Percentiles rank a stretch among this genome's conserved stretches.
Evolutionary conservation across 1,140 invertebrate genomes (phyloP).

Genomic region (Pollicipes pollicipes): DNA sequence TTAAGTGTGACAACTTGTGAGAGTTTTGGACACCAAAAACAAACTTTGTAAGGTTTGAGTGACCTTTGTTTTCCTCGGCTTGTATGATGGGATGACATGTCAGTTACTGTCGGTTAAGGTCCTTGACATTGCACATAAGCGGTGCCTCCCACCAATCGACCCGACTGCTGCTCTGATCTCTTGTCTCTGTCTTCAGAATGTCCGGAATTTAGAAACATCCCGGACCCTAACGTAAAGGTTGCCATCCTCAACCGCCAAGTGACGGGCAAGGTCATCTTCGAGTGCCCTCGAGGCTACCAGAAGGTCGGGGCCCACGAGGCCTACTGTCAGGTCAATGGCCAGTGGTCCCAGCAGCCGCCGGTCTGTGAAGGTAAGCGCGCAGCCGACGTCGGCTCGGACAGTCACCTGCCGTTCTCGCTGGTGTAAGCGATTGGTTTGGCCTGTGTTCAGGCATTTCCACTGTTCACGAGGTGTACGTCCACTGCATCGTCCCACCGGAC

Average conservation of each 20-base stretch:
- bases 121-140: no score
- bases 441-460: no score
- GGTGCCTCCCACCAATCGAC: no score
- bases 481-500: no score
- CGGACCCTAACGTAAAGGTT: constrained; percentile 32
- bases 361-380: constrained; percentile 43
- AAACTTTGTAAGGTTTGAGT: no score
- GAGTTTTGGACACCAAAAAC: no score
- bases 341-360: constrained; percentile 57
- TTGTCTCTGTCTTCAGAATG: background rate
- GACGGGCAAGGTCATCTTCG: constrained; percentile 55
- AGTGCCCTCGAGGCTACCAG: constrained; percentile 56
- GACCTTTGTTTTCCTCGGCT: no score
- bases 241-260: constrained; percentile 51
- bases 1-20: no score
- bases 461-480: no score
- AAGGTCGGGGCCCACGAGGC: constrained; percentile 52
- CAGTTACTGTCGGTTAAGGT: no score
- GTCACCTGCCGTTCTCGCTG: background rate
- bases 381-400: background rate
- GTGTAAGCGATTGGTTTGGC: constrained; percentile 2
- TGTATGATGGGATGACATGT: no score
- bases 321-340: constrained; percentile 52
- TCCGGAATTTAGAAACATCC: constrained; percentile 8
- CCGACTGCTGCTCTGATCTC: no score